Percentiles rank a stretch among this genome's conserved stretches.
Evolutionary conservation across 2,888 invertebrate genomes (phyloP).

Genomic region (Pachydiplax longipennis): DNA sequence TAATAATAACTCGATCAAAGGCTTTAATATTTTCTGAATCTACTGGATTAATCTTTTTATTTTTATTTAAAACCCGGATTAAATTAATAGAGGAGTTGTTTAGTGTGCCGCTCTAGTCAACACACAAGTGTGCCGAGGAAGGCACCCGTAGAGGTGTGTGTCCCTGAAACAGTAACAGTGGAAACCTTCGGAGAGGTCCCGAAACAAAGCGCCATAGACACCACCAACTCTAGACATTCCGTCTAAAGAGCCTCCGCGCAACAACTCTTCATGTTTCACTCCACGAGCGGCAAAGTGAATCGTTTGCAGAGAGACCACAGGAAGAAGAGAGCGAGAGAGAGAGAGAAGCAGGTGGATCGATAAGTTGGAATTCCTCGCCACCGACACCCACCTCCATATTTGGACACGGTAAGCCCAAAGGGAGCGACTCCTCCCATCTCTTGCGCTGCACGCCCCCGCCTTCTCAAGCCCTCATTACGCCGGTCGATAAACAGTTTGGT

Average conservation of each 20-base stretch:
- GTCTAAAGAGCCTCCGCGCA: background rate
- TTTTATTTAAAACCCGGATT: too few relatives aligned
- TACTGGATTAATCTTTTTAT: too few relatives aligned
- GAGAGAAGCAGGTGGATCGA: background rate
- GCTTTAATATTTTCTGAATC: too few relatives aligned
- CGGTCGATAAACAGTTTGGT: constrained; percentile 39
- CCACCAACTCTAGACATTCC: background rate
- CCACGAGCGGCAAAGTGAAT: background rate
- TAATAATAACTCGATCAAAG: too few relatives aligned
- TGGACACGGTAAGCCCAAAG: constrained; percentile 30
- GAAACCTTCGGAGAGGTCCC: too few relatives aligned
- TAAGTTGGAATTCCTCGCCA: background rate
- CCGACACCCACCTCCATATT: constrained; percentile 36
- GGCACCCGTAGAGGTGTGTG: too few relatives aligned
- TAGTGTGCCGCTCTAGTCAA: too few relatives aligned
- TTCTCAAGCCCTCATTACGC: constrained; percentile 19
- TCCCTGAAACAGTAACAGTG: too few relatives aligned
- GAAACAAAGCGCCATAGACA: too few relatives aligned
- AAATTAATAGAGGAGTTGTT: too few relatives aligned
- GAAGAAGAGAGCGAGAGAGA: background rate
- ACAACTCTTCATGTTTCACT: background rate
- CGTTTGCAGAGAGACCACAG: background rate
- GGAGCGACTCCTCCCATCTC: background rate
- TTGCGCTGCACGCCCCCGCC: background rate
- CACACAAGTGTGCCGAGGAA: too few relatives aligned